Evolutionary conservation across 2,113 vertebrate species (phyloP).

Genomic region (Ceratotherium simum): DNA sequence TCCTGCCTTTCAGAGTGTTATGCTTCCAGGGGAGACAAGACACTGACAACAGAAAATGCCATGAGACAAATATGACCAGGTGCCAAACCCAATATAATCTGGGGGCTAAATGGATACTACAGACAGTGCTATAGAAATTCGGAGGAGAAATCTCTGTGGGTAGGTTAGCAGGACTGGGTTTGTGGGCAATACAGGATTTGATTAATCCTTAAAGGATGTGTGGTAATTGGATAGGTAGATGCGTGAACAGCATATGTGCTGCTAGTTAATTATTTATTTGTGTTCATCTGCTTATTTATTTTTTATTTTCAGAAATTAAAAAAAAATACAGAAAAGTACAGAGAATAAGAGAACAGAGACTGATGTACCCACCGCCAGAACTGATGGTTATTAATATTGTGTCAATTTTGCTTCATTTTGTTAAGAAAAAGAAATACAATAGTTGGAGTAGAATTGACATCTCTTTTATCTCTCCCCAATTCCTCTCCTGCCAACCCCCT

Average conservation of each 20-base stretch:
- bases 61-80: background rate
- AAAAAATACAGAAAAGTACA: background rate
- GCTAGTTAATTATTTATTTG: constrained; percentile 58
- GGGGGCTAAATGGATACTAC: background rate
- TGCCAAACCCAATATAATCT: background rate
- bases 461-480: background rate
- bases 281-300: constrained; percentile 51
- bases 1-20: background rate
- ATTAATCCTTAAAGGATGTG: constrained; percentile 23
- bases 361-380: background rate
- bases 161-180: background rate
- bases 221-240: constrained; percentile 1
- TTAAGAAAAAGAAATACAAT: background rate
- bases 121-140: background rate
- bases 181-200: background rate
- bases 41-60: background rate
- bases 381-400: background rate
- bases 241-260: background rate
- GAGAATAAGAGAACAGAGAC: background rate
- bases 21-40: background rate
- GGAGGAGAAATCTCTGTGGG: background rate
- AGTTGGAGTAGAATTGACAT: background rate
- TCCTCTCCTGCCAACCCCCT: background rate
- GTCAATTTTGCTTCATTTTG: background rate
- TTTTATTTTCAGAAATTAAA: constrained; percentile 40